Base-by-base conservation (phyloP, 2,113 vertebrate genomes). In the Smithornis capensis region DNA sequence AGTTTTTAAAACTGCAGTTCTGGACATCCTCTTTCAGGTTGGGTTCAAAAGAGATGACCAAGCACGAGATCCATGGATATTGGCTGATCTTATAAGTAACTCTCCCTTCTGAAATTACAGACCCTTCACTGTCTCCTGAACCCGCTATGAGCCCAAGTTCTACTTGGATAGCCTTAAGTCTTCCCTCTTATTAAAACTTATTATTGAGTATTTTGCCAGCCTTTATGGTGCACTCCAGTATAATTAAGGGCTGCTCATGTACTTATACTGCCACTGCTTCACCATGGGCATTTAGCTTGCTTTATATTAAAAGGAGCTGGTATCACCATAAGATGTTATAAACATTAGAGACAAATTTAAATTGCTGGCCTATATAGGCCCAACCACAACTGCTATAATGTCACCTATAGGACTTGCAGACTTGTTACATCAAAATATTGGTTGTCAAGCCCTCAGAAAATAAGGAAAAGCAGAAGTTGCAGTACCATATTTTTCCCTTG, bases 401-500 rank as follows among this genome's bases (percentile, higher is more conserved):
- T n/a, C n/a, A n/a, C n/a, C n/a, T n/a, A n/a, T n/a, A n/a, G n/a
- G n/a, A n/a, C n/a, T n/a, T n/a, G n/a, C n/a, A n/a, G n/a, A n/a
- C n/a, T n/a, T n/a, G n/a, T n/a, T n/a, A n/a, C 1, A 2, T 52
- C 21, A 65, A 40, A 56, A 37, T 14, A 24, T 7, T 10, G 70
- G 42, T 14, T 12, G 53, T 21, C 28, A 57, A 91, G 18, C 25
- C n/a, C 45, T 27, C 19, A 55, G 11, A 35, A 45, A 55, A 38
- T 1, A 28, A 28, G 12, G 49, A 71, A 25, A n/a, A 12, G 9
- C 6, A 3, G 13, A 65, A 35, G 15, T 0, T 35, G 14, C 45
- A 95, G 10, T 98, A 99, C 99, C 99, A 0, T 98, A 97, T 94
- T 98, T 98, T 95, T 99, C 99, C 97, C 99, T 97, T 33, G 99